A percentile compares a stretch with the other conserved stretches of the same genome.
These are phyloP conservation scores for Tokudaia muenninki DNA, from an alignment of 2,797 vertebrate genomes.

Conservation along the genomic window DNA sequence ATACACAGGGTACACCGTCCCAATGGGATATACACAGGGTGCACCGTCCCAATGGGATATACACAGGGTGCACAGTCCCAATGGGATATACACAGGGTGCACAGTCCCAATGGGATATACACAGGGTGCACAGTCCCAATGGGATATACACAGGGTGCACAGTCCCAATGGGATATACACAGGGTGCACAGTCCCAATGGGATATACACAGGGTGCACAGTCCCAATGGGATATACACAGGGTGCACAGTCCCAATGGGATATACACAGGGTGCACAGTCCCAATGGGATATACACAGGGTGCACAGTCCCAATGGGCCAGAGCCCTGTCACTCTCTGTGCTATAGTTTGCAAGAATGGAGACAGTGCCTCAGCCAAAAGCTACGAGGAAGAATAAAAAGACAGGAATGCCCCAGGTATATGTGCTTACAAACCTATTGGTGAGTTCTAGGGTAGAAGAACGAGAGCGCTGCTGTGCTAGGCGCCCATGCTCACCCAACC, in stretches of 20 bases:
- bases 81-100: too few species aligned
- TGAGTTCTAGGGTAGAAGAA: slow-evolving; percentile 2
- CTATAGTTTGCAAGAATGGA: not conserved
- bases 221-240: too few species aligned
- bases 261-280: too few species aligned
- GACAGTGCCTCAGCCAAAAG: not conserved
- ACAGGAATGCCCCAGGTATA: not conserved
- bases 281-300: too few species aligned
- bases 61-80: too few species aligned
- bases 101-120: too few species aligned
- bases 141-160: too few species aligned
- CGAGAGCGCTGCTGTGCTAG: not conserved
- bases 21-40: too few species aligned
- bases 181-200: too few species aligned
- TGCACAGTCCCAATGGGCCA: not conserved
- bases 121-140: not conserved
- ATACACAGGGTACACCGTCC: not conserved
- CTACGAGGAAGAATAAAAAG: not conserved
- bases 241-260: too few species aligned
- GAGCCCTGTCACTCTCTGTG: not conserved
- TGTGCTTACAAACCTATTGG: not conserved
- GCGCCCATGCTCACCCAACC: not conserved
- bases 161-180: too few species aligned
- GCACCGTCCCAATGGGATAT: too few species aligned
- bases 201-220: not conserved